phyloP scores from a whole-genome alignment of 2,113 vertebrate genomes.

The Pogonocichla stellata region DNA sequence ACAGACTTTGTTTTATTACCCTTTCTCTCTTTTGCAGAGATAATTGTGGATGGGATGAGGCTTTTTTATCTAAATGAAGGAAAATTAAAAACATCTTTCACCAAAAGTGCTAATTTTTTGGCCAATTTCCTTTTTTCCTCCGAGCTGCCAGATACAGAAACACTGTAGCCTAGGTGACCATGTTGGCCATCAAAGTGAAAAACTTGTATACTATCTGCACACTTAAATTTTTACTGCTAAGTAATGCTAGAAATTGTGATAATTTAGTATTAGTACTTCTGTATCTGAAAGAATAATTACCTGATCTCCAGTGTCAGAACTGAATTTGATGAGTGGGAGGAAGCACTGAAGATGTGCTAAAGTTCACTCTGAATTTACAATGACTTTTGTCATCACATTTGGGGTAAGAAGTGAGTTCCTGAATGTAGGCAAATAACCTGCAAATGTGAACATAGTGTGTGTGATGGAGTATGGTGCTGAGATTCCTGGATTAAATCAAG shows the following conservation, averaged over 20 bases:
- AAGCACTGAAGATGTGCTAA: neutral
- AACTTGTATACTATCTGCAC: neutral
- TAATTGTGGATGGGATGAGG: neutral
- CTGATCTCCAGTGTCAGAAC: neutral
- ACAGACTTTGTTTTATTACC: neutral
- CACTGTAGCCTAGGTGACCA: neutral
- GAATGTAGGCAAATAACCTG: neutral
- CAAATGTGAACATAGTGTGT: neutral
- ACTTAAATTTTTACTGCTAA: neutral
- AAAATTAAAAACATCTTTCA: neutral
- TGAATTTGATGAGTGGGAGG: neutral
- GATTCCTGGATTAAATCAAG: neutral
- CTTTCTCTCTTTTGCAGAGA: neutral
- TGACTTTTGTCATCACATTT: neutral
- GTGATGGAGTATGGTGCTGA: neutral
- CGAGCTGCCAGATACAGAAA: neutral
- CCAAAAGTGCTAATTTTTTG: neutral
- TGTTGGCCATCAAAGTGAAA: neutral
- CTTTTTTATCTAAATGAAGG: neutral
- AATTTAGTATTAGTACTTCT: neutral
- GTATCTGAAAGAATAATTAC: neutral
- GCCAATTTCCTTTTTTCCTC: neutral
- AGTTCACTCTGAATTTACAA: neutral
- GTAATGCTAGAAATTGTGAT: neutral
- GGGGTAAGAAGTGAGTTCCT: neutral